Evolutionary conservation across 1,140 invertebrate genomes (phyloP).

Genomic region (Hyles euphorbiae): DNA sequence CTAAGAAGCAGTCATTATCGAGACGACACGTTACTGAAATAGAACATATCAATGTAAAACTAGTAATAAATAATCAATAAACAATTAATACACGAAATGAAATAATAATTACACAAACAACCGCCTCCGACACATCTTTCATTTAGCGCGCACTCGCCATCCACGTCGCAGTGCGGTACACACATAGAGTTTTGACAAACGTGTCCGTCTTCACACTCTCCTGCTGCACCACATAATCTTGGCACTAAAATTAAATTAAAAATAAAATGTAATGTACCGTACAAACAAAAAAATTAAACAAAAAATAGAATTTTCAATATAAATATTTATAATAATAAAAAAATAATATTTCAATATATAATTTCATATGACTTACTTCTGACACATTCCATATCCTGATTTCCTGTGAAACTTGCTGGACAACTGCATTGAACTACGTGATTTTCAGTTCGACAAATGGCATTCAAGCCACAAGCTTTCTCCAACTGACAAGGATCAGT

Average conservation of each 20-base stretch:
- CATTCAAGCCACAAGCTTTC: conserved; percentile 91
- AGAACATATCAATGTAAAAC: conserved; percentile 16
- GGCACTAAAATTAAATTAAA: conserved; percentile 77
- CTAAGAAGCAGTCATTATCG: conserved; percentile 93
- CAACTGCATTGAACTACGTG: conserved; percentile 89
- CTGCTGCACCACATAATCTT: conserved; percentile 81
- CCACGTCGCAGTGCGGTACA: conserved; percentile 82
- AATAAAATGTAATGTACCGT: not conserved
- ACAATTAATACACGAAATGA: conserved; percentile 4
- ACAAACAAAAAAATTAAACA: not conserved
- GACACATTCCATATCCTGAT: conserved; percentile 89
- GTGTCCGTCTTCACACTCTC: conserved; percentile 82
- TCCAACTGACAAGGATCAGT: conserved; percentile 87
- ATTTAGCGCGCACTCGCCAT: conserved; percentile 92
- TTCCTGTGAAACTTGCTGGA: conserved; percentile 90
- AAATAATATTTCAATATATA: not conserved
- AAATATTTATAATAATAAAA: not conserved
- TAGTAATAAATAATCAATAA: conserved; percentile 10
- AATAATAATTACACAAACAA: conserved; percentile 83
- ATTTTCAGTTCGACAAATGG: conserved; percentile 84
- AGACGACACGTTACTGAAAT: conserved; percentile 88
- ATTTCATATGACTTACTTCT: conserved; percentile 78
- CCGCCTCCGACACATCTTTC: conserved; percentile 89
- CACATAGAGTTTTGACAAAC: conserved; percentile 88
- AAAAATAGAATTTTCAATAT: not conserved